phyloP scores from a whole-genome alignment of 2,113 vertebrate species.

The Pristiophorus japonicus region DNA sequence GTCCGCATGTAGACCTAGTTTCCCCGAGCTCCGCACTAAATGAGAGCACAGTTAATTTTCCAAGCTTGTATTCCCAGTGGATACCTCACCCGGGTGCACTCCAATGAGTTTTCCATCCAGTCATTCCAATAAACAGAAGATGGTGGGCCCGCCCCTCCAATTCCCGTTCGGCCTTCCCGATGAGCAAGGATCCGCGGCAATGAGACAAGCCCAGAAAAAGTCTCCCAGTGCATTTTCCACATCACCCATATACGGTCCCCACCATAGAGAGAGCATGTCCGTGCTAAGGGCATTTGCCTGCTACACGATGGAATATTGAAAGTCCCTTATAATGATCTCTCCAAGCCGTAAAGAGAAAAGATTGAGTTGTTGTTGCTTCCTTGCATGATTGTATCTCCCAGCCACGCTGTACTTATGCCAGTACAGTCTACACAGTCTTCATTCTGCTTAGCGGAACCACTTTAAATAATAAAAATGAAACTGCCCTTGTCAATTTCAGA shows the following conservation, averaged over 20 bases:
- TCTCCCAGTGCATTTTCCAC: not conserved
- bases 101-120: not conserved
- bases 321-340: not conserved
- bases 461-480: not conserved
- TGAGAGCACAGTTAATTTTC: not conserved
- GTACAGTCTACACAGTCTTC: not conserved
- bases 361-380: not conserved
- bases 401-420: not conserved
- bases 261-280: not conserved
- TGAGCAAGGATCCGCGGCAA: not conserved
- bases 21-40: not conserved
- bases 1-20: not conserved
- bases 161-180: not conserved
- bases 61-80: not conserved
- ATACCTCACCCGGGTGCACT: not conserved
- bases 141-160: not conserved
- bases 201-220: not conserved
- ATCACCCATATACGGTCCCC: not conserved
- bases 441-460: not conserved
- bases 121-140: not conserved
- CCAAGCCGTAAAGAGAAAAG: not conserved
- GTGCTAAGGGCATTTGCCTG: not conserved
- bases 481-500: not conserved
- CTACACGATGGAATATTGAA: not conserved
- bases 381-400: not conserved